Percentiles rank a stretch among this genome's conserved stretches.
Conservation (phyloP, 2,888 invertebrate genomes). For the Galerucella calmariensis region DNA sequence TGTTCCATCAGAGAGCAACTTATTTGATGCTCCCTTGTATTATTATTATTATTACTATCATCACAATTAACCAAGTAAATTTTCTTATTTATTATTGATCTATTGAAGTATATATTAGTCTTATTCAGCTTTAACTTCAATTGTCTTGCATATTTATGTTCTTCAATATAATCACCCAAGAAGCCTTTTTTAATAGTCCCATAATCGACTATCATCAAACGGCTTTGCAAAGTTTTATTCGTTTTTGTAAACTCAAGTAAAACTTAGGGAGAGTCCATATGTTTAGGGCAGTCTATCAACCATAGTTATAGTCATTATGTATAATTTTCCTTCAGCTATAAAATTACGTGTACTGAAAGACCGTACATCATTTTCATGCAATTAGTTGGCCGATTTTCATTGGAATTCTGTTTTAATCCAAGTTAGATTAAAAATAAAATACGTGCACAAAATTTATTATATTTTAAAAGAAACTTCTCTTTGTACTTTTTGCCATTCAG, state of each 20-base stretch:
- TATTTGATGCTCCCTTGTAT: too few relatives aligned
- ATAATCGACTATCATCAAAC: background rate
- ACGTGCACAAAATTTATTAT: slow-evolving; percentile 29
- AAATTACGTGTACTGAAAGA: slow-evolving; percentile 6
- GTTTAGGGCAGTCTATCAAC: background rate
- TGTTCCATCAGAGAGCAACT: too few relatives aligned
- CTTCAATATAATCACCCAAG: background rate
- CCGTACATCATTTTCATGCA: slow-evolving; percentile 4
- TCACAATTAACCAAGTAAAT: too few relatives aligned
- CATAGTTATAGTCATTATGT: slow-evolving; percentile 7
- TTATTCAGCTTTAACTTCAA: background rate
- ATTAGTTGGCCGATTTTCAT: slow-evolving; percentile 9
- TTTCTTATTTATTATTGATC: too few relatives aligned
- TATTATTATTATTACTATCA: too few relatives aligned
- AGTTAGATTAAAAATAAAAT: slow-evolving; percentile 16
- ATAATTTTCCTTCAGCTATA: slow-evolving; percentile 5
- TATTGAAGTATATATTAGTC: too few relatives aligned
- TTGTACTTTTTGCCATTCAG: slow-evolving; percentile 38
- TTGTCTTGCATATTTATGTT: background rate
- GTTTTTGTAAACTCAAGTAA: background rate
- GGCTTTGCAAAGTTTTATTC: background rate
- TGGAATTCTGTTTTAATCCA: slow-evolving; percentile 8
- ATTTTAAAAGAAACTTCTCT: slow-evolving; percentile 51
- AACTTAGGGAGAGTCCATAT: background rate
- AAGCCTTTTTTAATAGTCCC: background rate